Evolutionary conservation across 2,888 invertebrate species (phyloP).

Genomic region (Xanthorhoe designata): DNA sequence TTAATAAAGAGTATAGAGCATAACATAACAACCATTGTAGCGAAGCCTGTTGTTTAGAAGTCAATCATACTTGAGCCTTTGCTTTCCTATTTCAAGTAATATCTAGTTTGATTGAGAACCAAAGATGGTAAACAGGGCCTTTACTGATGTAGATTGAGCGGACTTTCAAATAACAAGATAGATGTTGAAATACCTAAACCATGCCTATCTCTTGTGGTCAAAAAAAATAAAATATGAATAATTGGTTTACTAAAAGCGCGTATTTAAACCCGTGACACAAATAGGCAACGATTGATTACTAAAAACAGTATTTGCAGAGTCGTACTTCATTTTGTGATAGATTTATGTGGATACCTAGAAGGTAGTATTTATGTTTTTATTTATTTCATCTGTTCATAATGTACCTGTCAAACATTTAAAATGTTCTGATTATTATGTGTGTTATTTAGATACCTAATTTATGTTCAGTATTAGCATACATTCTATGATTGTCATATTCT

Average conservation of each 20-base stretch:
- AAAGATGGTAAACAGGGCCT: too few species aligned
- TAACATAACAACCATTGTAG: neutral
- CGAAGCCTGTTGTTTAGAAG: neutral
- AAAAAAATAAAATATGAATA: too few species aligned
- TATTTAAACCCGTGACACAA: too few species aligned
- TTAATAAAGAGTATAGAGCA: too few species aligned
- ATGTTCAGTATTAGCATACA: slow-evolving; percentile 58
- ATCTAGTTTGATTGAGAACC: neutral
- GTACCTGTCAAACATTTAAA: neutral
- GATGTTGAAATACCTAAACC: too few species aligned
- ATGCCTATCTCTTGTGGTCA: too few species aligned
- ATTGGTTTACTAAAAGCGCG: too few species aligned
- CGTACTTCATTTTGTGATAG: too few species aligned
- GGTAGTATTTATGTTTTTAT: neutral
- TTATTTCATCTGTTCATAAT: neutral
- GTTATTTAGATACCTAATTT: slow-evolving; percentile 1
- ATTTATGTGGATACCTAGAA: neutral
- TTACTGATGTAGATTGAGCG: too few species aligned
- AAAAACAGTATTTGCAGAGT: too few species aligned
- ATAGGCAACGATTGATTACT: too few species aligned
- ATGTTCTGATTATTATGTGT: neutral
- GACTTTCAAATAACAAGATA: neutral
- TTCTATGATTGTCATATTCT: slow-evolving; percentile 41
- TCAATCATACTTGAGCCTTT: neutral
- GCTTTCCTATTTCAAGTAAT: neutral